phyloP scores from a whole-genome alignment of 2,888 invertebrate genomes.

The Anorthoa munda region DNA sequence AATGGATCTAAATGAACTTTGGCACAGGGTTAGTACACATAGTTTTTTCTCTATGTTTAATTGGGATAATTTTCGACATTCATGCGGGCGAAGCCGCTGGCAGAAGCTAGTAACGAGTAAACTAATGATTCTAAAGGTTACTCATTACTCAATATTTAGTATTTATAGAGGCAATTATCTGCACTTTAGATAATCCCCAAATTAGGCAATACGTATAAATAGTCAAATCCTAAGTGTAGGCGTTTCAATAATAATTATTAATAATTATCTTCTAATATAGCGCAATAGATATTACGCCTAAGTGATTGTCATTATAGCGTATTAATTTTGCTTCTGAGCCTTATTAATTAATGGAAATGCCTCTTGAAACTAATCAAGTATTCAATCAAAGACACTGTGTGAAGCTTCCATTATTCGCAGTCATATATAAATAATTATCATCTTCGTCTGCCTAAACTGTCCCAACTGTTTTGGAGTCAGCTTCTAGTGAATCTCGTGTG shows the following conservation, averaged over 20 bases:
- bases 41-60: too few relatives aligned
- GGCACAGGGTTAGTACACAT: too few relatives aligned
- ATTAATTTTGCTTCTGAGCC: not conserved
- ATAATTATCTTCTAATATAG: constrained; percentile 14
- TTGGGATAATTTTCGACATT: too few relatives aligned
- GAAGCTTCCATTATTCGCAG: not conserved
- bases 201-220: not conserved
- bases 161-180: not conserved
- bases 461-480: too few relatives aligned
- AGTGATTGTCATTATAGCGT: constrained; percentile 3
- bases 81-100: too few relatives aligned
- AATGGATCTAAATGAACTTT: too few relatives aligned
- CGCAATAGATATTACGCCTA: constrained; percentile 3
- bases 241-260: constrained; percentile 19
- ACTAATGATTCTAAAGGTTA: too few relatives aligned
- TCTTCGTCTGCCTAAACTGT: too few relatives aligned
- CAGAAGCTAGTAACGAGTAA: too few relatives aligned
- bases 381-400: not conserved
- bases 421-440: too few relatives aligned
- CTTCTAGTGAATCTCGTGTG: too few relatives aligned
- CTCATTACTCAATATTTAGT: not conserved
- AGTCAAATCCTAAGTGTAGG: not conserved
- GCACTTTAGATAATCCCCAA: not conserved
- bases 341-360: constrained; percentile 15
- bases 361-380: constrained; percentile 12